A percentile compares a stretch with the other conserved stretches of the same genome.
Conservation (phyloP, 2,888 invertebrate genomes). For the Serrognathus titanus region DNA sequence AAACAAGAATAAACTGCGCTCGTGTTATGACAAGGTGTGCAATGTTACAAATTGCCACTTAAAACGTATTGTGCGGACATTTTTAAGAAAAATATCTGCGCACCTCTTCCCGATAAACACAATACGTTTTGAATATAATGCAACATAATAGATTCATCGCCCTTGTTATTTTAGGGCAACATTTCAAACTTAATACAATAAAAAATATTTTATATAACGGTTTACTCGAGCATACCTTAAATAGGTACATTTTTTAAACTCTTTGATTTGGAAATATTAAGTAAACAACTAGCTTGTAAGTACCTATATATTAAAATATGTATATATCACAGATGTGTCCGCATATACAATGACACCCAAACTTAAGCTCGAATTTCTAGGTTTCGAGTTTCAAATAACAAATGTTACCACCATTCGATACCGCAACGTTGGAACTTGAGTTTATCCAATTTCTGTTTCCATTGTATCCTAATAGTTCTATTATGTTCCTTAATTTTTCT, state of each 20-base stretch:
- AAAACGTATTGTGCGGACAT: conserved; percentile 27
- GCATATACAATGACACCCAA: neutral
- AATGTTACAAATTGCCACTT: conserved; percentile 36
- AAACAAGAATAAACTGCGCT: conserved; percentile 18
- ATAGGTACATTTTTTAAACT: too few relatives aligned
- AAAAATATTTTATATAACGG: too few relatives aligned
- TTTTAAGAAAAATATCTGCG: conserved; percentile 16
- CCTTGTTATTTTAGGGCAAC: too few relatives aligned
- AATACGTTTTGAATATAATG: too few relatives aligned
- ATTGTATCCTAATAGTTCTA: neutral
- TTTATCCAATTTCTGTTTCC: conserved; percentile 10
- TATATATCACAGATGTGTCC: neutral
- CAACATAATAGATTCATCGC: too few relatives aligned
- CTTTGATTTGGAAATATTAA: too few relatives aligned
- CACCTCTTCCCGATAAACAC: neutral
- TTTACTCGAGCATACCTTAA: too few relatives aligned
- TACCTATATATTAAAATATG: too few relatives aligned
- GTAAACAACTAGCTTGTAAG: too few relatives aligned
- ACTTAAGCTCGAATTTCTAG: neutral
- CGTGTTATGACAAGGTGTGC: conserved; percentile 36
- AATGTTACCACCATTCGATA: neutral
- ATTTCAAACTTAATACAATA: too few relatives aligned
- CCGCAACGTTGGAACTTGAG: conserved; percentile 7
- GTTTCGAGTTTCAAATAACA: conserved; percentile 1
- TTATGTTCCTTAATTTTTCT: too few relatives aligned